A percentile compares a stretch with the other conserved stretches of the same genome.
These are phyloP conservation scores for Odontamblyopus lacepedii DNA, from an alignment of 2,797 vertebrate genomes.

Conservation along the genomic window DNA sequence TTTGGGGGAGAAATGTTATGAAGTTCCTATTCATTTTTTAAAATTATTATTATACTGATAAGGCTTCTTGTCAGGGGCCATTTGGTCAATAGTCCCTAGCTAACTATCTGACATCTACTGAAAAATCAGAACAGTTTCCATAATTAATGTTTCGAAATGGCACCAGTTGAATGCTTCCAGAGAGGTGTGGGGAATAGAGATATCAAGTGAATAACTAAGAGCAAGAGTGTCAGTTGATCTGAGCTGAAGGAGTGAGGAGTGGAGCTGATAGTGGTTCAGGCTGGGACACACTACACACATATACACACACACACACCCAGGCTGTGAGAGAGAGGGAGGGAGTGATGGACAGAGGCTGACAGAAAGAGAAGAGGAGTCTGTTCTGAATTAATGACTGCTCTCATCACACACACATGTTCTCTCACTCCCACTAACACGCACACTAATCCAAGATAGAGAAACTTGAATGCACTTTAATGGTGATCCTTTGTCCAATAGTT, in stretches of 20 bases:
- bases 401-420: slow-evolving; percentile 73
- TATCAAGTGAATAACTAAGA: slow-evolving; percentile 8
- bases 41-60: too few species aligned
- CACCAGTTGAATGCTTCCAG: not conserved
- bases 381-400: slow-evolving; percentile 77
- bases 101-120: not conserved
- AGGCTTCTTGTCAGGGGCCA: not conserved
- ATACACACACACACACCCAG: slow-evolving; percentile 40
- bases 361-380: slow-evolving; percentile 62
- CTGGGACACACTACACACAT: slow-evolving; percentile 38
- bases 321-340: slow-evolving; percentile 44
- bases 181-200: slow-evolving; percentile 5
- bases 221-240: slow-evolving; percentile 9
- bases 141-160: not conserved
- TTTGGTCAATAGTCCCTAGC: not conserved
- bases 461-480: not conserved
- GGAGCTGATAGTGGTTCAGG: slow-evolving; percentile 28
- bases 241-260: slow-evolving; percentile 21
- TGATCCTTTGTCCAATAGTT: not conserved
- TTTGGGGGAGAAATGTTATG: too few species aligned
- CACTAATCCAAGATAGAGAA: not conserved
- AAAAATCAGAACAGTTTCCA: not conserved
- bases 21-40: too few species aligned
- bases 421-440: slow-evolving; percentile 49
- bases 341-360: slow-evolving; percentile 63